Conservation (phyloP, 2,888 invertebrate genomes). For the Drosophila neonasuta region DNA sequence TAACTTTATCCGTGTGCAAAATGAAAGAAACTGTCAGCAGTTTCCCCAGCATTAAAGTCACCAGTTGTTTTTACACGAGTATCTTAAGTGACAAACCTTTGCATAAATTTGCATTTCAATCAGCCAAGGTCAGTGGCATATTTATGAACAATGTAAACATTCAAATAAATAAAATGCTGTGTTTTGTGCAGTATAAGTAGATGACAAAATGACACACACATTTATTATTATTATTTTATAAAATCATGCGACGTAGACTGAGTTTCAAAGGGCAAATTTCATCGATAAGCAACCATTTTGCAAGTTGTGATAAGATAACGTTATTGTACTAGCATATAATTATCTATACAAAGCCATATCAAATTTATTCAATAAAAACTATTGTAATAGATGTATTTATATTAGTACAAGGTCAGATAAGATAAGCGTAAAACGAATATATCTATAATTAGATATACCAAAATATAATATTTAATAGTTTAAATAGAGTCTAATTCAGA, state of each 20-base stretch:
- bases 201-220: too few relatives aligned
- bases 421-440: not conserved
- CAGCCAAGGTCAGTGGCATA: conserved; percentile 59
- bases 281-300: conserved; percentile 50
- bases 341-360: conserved; percentile 4
- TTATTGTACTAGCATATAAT: not conserved
- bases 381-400: conserved; percentile 8
- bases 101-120: conserved; percentile 61
- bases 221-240: too few relatives aligned
- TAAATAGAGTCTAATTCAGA: not conserved
- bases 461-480: not conserved
- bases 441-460: not conserved
- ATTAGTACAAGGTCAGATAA: conserved; percentile 1
- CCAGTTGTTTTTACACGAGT: not conserved
- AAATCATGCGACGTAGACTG: not conserved
- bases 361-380: conserved; percentile 5
- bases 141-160: conserved; percentile 35
- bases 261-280: not conserved
- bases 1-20: conserved; percentile 67
- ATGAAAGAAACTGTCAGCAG: conserved; percentile 54
- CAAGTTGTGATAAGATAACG: conserved; percentile 43
- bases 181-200: not conserved
- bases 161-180: conserved; percentile 14
- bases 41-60: conserved; percentile 34
- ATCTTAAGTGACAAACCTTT: conserved; percentile 23